phyloP scores from a whole-genome alignment of 2,797 vertebrate species.

The Apodemus agrarius region DNA sequence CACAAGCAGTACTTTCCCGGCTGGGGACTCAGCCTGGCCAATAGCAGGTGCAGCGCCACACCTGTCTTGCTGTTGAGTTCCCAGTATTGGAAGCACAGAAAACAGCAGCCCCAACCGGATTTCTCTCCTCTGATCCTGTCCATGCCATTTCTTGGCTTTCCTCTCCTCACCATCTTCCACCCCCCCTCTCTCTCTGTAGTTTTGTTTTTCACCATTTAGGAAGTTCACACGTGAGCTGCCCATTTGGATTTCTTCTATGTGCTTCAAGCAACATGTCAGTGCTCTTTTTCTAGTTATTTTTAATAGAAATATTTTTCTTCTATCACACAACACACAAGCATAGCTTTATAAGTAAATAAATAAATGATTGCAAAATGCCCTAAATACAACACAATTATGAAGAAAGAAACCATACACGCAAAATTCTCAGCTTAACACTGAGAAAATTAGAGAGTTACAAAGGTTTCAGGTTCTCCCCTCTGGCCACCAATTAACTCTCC shows the following conservation, averaged over 20 bases:
- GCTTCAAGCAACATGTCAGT: neutral
- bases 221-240: neutral
- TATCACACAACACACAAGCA: conserved; percentile 11
- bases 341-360: neutral
- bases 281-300: neutral
- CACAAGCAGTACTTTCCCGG: neutral
- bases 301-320: neutral
- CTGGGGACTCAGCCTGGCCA: neutral
- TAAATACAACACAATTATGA: neutral
- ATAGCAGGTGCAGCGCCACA: neutral
- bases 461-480: neutral
- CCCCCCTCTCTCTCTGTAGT: neutral
- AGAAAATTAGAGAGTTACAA: conserved; percentile 21
- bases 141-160: neutral
- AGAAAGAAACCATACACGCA: neutral
- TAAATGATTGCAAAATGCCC: neutral
- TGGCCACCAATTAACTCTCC: conserved; percentile 23
- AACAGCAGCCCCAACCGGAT: too few species aligned
- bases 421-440: conserved; percentile 16
- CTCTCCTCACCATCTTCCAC: neutral
- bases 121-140: neutral
- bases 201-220: neutral
- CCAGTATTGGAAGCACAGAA: neutral
- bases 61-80: neutral
- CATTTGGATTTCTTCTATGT: neutral